Base-by-base conservation (phyloP, 1,140 invertebrate species). In the Drosophila auraria region DNA sequence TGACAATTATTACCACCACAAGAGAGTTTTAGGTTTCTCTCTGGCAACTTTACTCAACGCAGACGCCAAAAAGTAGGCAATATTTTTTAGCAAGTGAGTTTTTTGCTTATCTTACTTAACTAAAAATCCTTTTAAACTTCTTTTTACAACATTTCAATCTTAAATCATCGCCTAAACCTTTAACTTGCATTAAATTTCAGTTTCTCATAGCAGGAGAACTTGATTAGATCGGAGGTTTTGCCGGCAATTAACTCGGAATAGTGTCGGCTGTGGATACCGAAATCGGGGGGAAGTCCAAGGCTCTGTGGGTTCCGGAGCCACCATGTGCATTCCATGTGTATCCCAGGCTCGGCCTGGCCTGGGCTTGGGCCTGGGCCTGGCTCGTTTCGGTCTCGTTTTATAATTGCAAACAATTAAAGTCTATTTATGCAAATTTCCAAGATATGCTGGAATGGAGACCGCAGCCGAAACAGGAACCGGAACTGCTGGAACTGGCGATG, bases 371-470 rank as follows among this genome's bases (percentile, higher is more conserved):
- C 50, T n/a, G 33, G 14, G 14, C 53, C 23, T 6, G 38, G 36
- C 45, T 47, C 42, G 54, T 15, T 40, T 71, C 51, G 62, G 68
- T 47, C 73, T 82, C 68, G 82, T 74, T 90, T 89, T 89, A 89
- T 89, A 89, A 89, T 89, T 89, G 86, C 86, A 90, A 89, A 89
- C 86, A 89, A 89, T 89, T 89, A 89, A 89, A 90, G 86, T 89
- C 86, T 90, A 89, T 89, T 89, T 89, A 89, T 90, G 86, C 83
- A 89, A 89, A 89, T 89, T 90, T 86, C 68, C 86, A 89, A 89
- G 86, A 89, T 89, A 89, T 90, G 82, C 84, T 51, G 60, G 79
- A 27, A 17, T 38, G 44, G 30, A 40, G 38, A 49, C 50, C 40
- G 66, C 25, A 66, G 14, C 40, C 40, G 51, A 54, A 58, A 60